These are phyloP conservation scores for Pangasius krempfi DNA, from an alignment of 2,797 vertebrate genomes.

Conservation along the genomic window DNA sequence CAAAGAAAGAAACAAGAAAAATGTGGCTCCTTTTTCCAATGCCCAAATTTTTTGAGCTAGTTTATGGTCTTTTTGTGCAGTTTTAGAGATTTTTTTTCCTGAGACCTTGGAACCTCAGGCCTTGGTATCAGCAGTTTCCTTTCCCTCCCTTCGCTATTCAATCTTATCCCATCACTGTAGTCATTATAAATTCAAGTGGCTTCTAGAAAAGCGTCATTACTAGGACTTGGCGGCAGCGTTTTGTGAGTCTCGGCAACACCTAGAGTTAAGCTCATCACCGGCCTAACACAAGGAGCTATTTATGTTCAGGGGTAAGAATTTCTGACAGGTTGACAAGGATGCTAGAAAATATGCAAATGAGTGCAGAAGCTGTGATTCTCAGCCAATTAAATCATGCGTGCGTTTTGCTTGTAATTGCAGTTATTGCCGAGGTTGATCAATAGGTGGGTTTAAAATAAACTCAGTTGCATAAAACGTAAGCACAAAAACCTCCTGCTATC, in stretches of 20 bases:
- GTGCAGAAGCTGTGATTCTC: constrained; percentile 47
- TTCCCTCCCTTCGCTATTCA: not conserved
- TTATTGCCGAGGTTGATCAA: constrained; percentile 45
- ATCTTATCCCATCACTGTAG: constrained; percentile 9
- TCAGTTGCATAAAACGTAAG: constrained; percentile 11
- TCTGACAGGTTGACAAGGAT: constrained; percentile 55
- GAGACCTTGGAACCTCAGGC: not conserved
- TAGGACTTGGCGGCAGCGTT: constrained; percentile 33
- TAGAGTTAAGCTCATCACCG: constrained; percentile 40
- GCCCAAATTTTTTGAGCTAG: not conserved
- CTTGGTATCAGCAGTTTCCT: constrained; percentile 2
- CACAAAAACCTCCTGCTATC: not conserved
- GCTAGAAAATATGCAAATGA: constrained; percentile 55
- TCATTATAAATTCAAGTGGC: constrained; percentile 40
- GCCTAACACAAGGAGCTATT: constrained; percentile 43
- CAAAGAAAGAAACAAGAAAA: not conserved
- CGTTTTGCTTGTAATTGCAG: constrained; percentile 50
- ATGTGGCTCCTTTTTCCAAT: not conserved
- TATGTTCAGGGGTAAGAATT: constrained; percentile 34
- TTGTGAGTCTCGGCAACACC: constrained; percentile 44
- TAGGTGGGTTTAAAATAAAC: constrained; percentile 32
- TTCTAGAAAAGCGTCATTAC: constrained; percentile 13
- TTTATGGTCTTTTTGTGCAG: not conserved
- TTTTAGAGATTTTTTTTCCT: not conserved
- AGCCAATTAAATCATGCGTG: constrained; percentile 53